Evolutionary conservation across 2,888 invertebrate species (phyloP).

Genomic region (Torymus aiolomorphi): DNA sequence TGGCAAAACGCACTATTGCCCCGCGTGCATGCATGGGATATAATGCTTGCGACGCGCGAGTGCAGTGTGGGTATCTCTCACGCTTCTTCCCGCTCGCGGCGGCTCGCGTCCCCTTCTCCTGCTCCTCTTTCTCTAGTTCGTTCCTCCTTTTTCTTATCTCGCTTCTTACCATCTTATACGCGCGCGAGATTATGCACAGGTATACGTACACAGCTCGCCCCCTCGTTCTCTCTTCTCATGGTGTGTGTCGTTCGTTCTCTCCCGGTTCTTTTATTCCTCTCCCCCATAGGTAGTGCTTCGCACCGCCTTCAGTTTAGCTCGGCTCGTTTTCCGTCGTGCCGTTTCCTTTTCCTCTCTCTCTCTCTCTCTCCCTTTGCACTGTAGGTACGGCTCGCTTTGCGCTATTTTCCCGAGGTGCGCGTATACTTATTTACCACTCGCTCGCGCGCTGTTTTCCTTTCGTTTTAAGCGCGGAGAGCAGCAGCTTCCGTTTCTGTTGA

Average conservation of each 20-base stretch:
- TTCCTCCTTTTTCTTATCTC: too few relatives aligned
- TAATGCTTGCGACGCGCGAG: not conserved
- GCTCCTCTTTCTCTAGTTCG: not conserved
- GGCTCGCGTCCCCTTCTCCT: not conserved
- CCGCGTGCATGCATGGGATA: not conserved
- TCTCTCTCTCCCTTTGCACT: not conserved
- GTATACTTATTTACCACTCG: not conserved
- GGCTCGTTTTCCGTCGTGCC: not conserved
- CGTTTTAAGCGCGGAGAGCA: not conserved
- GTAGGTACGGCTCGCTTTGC: not conserved
- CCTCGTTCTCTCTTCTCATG: not conserved
- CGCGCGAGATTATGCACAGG: not conserved
- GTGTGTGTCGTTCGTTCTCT: not conserved
- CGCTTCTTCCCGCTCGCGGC: not conserved
- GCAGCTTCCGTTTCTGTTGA: too few relatives aligned
- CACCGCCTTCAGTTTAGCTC: not conserved
- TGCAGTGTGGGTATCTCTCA: slow-evolving; percentile 1
- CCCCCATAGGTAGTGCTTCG: too few relatives aligned
- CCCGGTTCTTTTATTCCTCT: too few relatives aligned
- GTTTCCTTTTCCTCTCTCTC: not conserved
- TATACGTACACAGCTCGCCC: not conserved
- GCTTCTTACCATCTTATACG: not conserved
- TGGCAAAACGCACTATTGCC: slow-evolving; percentile 11
- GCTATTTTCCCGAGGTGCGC: not conserved
- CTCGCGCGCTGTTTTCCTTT: not conserved